phyloP scores from a whole-genome alignment of 2,113 vertebrate genomes.

The Notarius lentiginosus region DNA sequence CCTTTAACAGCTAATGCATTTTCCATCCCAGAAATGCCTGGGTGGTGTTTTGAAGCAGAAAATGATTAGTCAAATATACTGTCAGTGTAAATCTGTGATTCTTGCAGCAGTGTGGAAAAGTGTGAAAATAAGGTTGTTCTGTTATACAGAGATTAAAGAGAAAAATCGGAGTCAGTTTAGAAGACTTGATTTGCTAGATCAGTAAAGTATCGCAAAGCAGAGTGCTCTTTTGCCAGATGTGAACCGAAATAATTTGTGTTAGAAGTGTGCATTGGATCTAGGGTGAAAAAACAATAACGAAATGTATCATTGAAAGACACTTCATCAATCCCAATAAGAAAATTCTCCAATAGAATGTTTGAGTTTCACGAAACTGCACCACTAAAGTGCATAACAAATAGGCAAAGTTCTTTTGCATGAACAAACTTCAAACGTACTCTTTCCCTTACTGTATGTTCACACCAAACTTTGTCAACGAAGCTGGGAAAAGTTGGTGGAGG shows the following conservation, averaged over 20 bases:
- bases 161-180: not conserved
- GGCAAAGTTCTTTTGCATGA: no score
- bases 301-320: no score
- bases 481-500: no score
- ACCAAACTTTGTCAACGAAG: no score
- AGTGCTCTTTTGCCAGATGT: not conserved
- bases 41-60: conserved; percentile 3
- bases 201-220: not conserved
- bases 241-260: not conserved
- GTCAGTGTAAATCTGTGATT: conserved; percentile 3
- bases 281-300: no score
- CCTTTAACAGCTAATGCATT: not conserved
- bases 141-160: not conserved
- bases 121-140: not conserved
- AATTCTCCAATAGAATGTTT: no score
- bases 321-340: no score
- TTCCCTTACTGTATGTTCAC: no score
- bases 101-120: not conserved
- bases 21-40: not conserved
- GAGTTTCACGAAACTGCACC: no score
- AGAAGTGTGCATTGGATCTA: not conserved
- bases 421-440: no score
- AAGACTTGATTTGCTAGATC: not conserved
- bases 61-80: conserved; percentile 13
- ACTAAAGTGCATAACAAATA: no score